Conservation (phyloP, 2,888 invertebrate genomes). For the Eledona agricola region DNA sequence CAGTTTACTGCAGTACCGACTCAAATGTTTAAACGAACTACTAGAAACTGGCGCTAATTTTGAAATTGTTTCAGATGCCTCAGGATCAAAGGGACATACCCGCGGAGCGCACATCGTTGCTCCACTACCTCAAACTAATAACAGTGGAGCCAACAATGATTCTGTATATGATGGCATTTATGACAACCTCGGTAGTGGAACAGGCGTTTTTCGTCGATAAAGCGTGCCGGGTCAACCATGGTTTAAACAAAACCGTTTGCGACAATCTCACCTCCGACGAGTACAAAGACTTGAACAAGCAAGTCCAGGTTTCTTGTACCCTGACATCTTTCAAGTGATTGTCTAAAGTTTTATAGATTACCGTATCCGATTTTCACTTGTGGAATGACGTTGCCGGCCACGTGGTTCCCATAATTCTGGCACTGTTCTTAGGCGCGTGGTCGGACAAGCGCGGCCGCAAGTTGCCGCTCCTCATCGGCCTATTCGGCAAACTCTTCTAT, state of each 20-base stretch:
- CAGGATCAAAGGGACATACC: conserved; percentile 12
- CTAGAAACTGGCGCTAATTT: not conserved
- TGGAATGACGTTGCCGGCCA: conserved; percentile 81
- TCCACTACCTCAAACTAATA: conserved; percentile 59
- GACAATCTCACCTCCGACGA: conserved; percentile 67
- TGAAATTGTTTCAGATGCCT: conserved; percentile 19
- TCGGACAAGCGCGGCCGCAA: conserved; percentile 83
- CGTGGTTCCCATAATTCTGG: conserved; percentile 77
- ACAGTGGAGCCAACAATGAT: conserved; percentile 90
- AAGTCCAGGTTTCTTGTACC: conserved; percentile 73
- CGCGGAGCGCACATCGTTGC: not conserved
- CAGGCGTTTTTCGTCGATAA: conserved; percentile 81
- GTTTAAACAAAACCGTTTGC: conserved; percentile 74
- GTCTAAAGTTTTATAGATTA: conserved; percentile 63
- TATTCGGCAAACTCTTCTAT: conserved; percentile 78
- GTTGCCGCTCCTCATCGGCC: conserved; percentile 74
- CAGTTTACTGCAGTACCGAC: too few relatives aligned
- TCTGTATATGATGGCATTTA: conserved; percentile 87
- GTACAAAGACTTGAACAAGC: conserved; percentile 68
- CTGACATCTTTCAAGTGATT: not conserved
- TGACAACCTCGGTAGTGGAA: conserved; percentile 82
- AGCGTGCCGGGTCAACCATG: conserved; percentile 79
- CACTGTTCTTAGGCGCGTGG: conserved; percentile 83
- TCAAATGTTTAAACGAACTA: too few relatives aligned
- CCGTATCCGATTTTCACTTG: conserved; percentile 78